A percentile compares a stretch with the other conserved stretches of the same genome.
Conservation (phyloP, 2,113 vertebrate species). For the Rhipidura dahli region DNA sequence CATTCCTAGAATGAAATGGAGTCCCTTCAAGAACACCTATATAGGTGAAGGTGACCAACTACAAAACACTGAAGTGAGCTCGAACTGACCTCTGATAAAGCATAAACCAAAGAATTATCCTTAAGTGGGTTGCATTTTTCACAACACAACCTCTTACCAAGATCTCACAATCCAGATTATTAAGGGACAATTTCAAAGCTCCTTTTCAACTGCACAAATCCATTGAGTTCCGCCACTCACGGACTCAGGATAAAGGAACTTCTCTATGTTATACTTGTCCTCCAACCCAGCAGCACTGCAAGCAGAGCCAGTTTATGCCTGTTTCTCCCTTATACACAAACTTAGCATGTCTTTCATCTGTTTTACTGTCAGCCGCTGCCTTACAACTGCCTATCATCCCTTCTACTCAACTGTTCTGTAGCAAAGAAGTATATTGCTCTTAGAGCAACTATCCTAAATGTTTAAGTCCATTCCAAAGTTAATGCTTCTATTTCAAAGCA, state of each 20-base stretch:
- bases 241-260: background rate
- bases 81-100: background rate
- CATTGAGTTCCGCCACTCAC: background rate
- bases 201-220: background rate
- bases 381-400: background rate
- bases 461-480: background rate
- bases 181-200: background rate
- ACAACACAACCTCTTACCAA: background rate
- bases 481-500: background rate
- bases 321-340: background rate
- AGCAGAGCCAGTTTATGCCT: background rate
- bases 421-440: background rate
- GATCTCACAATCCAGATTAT: background rate
- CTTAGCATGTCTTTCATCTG: background rate
- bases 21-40: background rate
- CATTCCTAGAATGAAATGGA: background rate
- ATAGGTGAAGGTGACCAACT: background rate
- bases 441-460: background rate
- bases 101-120: background rate
- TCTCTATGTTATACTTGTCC: background rate
- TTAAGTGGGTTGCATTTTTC: background rate
- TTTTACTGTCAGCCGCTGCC: background rate
- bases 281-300: background rate
- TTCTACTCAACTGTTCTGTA: background rate
- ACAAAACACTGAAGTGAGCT: background rate